Percentiles rank a stretch among this genome's conserved stretches.
Evolutionary conservation across 2,113 vertebrate species (phyloP).

Genomic region (Tachuris rubrigastra): DNA sequence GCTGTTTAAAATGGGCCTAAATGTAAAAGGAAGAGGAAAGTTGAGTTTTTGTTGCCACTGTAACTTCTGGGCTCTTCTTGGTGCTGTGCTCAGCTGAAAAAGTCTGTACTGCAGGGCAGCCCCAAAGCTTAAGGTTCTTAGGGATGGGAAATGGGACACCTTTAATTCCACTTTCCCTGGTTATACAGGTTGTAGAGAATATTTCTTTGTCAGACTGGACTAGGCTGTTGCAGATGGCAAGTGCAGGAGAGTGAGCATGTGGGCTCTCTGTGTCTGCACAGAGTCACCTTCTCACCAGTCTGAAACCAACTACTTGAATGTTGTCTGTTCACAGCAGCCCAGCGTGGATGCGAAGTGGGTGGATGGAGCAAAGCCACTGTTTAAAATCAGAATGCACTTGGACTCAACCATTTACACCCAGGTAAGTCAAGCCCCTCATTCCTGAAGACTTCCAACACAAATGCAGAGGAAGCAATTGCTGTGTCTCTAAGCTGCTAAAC

Average conservation of each 20-base stretch:
- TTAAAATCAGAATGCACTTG: slow-evolving; percentile 88
- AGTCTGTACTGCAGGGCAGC: neutral
- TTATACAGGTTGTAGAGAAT: neutral
- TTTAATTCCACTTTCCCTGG: neutral
- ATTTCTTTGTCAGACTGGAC: neutral
- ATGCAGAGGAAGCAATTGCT: neutral
- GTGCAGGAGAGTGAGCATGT: neutral
- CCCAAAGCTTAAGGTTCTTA: neutral
- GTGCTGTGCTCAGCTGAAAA: neutral
- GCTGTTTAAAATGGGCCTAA: neutral
- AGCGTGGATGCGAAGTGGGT: slow-evolving; percentile 91
- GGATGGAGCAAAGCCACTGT: slow-evolving; percentile 89
- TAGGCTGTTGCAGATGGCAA: neutral
- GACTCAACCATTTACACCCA: slow-evolving; percentile 94
- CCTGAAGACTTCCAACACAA: neutral
- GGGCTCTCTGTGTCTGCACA: neutral
- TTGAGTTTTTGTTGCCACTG: neutral
- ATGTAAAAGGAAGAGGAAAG: neutral
- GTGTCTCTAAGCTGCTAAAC: neutral
- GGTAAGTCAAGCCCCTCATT: slow-evolving; percentile 64
- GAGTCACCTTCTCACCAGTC: neutral
- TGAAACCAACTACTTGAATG: neutral
- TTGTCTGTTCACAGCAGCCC: slow-evolving; percentile 72
- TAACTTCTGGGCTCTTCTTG: neutral
- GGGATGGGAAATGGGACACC: neutral